Evolutionary conservation across 2,113 vertebrate genomes (phyloP).

Genomic region (Martes martes): DNA sequence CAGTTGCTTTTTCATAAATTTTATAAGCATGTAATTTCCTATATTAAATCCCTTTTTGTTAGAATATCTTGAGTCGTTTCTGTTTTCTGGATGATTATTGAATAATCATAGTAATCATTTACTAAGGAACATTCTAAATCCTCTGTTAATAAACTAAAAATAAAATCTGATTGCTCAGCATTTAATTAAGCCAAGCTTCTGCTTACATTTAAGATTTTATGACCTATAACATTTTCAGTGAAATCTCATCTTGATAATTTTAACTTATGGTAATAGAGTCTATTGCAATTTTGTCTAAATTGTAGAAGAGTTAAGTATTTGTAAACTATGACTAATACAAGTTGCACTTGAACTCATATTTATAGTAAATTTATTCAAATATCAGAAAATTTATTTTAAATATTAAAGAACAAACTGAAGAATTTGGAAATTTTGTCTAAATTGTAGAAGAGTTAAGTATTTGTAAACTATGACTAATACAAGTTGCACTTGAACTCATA

Average conservation of each 20-base stretch:
- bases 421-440: background rate
- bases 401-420: background rate
- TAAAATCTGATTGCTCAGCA: background rate
- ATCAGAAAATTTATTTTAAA: background rate
- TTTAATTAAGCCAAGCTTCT: background rate
- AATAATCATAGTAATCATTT: background rate
- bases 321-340: background rate
- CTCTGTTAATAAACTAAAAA: background rate
- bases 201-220: background rate
- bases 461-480: background rate
- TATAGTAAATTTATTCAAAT: background rate
- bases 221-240: background rate
- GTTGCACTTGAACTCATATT: background rate
- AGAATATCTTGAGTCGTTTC: background rate
- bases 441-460: background rate
- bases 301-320: background rate
- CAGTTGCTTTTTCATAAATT: background rate
- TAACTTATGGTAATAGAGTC: background rate
- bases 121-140: background rate
- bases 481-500: background rate
- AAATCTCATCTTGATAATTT: background rate
- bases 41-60: background rate
- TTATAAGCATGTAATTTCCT: background rate
- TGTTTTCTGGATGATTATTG: background rate
- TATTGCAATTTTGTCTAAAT: background rate